Evolutionary conservation across 2,797 vertebrate genomes (phyloP), one percentile per base, ranked within the genome.

Genomic region (Jordanella pulchra): DNA sequence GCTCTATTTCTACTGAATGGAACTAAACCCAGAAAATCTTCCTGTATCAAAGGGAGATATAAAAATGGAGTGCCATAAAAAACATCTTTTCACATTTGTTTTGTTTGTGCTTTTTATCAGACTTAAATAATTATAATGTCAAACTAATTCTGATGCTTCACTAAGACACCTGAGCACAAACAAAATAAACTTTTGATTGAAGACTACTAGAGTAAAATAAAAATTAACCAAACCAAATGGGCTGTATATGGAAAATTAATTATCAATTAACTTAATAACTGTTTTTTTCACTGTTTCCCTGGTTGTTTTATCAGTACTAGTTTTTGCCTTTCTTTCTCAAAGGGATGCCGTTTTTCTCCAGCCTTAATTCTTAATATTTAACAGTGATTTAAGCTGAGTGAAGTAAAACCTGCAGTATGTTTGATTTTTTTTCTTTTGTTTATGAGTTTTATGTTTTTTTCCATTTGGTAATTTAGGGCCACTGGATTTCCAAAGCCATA

Each of bases 1-100:
- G 18, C 51, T 76, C 64, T 72, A 65, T 80, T 83, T 39, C 23
- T 64, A 35, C 67, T 72, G 77, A 63, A 71, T 67, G 10, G 48
- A 7, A 30, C 21, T 35, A 48, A 51, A 55, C 6, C 54, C 4
- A 6, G 18, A 64, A 64, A 55, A 68, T 64, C 30, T 13, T 51
- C 65, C 3, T 48, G 12, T 50, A 44, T 73, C 28, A 65, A 69
- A 65, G 23, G 35, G 11, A 68, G 32, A 54, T 65, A 44, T 66
- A 35, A 13, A 45, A 68, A n/a, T 42, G 23, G 23, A 44, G 23
- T 15, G 23, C 32, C 21, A 7, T 25, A 39, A 39, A 39, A 61
- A 61, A n/a, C 5, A 13, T 7, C 13, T 25, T 14, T 3, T 25
- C 6, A 42, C 7, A n/a, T n/a, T n/a, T 39, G 0, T 23, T 23